These are phyloP conservation scores for Drosophila bunnanda DNA, from an alignment of 2,888 invertebrate genomes.

Conservation along the genomic window DNA sequence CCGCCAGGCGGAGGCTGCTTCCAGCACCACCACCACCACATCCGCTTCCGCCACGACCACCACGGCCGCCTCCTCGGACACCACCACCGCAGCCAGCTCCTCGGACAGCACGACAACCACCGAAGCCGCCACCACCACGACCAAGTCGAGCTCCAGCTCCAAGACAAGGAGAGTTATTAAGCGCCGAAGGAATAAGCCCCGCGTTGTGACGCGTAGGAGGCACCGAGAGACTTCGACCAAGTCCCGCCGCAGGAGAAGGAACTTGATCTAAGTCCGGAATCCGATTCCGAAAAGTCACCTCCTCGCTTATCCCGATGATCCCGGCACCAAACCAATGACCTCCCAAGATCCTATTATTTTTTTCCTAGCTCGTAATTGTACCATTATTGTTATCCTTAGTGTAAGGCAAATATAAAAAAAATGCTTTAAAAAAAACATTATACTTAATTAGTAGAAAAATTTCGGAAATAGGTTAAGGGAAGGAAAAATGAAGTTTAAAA, in stretches of 20 bases:
- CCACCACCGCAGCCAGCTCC: background rate
- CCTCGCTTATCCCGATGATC: background rate
- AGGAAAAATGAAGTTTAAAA: background rate
- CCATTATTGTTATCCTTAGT: background rate
- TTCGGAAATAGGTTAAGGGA: background rate
- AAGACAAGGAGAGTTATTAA: background rate
- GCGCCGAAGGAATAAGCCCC: background rate
- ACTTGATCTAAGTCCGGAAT: background rate
- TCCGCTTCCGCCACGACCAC: background rate
- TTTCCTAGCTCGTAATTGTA: background rate
- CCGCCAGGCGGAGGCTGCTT: background rate
- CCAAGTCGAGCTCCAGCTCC: background rate
- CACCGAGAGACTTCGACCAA: no score
- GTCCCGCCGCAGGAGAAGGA: background rate
- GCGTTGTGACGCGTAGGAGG: accelerated
- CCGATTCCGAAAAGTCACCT: background rate
- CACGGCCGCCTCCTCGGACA: background rate
- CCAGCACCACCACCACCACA: constrained; percentile 8
- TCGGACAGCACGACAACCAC: background rate
- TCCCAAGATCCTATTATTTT: background rate
- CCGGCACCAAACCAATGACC: background rate
- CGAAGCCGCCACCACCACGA: background rate
- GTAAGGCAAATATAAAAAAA: constrained; percentile 1
- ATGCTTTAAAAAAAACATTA: background rate
- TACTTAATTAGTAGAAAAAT: background rate